phyloP scores from a whole-genome alignment of 1,140 invertebrate genomes.

The Apis cerana region DNA sequence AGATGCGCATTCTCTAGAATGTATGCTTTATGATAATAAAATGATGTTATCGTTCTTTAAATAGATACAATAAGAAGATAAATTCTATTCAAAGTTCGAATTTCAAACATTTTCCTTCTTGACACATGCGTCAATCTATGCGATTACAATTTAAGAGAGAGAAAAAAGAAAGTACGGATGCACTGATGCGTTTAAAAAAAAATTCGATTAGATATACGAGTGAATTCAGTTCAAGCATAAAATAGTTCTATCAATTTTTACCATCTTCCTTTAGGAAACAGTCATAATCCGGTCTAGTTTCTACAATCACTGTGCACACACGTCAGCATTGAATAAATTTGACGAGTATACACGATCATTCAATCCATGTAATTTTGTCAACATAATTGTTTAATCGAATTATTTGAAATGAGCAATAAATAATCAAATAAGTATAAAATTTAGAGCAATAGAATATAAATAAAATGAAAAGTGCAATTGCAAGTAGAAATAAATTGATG shows the following conservation, averaged over 20 bases:
- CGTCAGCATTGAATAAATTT: not conserved
- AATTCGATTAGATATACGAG: constrained; percentile 1
- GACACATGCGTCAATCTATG: not conserved
- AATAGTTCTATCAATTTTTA: constrained; percentile 21
- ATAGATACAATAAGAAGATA: not conserved
- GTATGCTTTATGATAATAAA: not conserved
- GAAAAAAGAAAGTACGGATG: not conserved
- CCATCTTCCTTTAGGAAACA: constrained; percentile 4
- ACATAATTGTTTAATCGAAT: not conserved
- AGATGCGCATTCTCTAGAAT: not conserved
- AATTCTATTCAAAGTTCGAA: not conserved
- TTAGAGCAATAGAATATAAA: not conserved
- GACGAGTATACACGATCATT: not conserved
- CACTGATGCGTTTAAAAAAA: not conserved
- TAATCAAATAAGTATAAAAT: not conserved
- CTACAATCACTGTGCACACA: not conserved
- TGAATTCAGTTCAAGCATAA: not conserved
- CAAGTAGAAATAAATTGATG: not conserved
- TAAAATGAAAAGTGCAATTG: not conserved
- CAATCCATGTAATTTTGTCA: constrained; percentile 2
- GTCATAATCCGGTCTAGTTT: constrained; percentile 4
- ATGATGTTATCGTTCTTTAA: not conserved
- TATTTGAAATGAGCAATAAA: not conserved
- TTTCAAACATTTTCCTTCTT: not conserved
- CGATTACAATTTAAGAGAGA: not conserved